phyloP scores from a whole-genome alignment of 2,113 vertebrate genomes.

The Pelmatolapia mariae region DNA sequence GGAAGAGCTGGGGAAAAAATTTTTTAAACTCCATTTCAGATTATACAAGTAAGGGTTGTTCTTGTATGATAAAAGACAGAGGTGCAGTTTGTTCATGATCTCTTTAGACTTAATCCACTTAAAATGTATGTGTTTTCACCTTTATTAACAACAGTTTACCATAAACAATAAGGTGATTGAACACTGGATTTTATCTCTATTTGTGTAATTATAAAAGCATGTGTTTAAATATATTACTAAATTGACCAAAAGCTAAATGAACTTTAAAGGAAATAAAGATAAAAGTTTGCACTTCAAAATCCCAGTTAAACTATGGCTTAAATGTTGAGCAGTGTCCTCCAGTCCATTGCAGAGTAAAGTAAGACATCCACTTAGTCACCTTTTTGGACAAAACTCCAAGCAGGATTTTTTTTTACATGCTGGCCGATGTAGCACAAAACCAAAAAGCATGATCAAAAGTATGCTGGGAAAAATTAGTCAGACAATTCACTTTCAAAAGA shows the following conservation, averaged over 20 bases:
- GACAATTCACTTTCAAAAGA: background rate
- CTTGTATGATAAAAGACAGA: background rate
- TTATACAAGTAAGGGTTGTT: background rate
- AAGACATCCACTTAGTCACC: background rate
- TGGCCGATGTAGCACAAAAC: background rate
- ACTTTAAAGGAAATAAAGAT: background rate
- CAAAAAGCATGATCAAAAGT: background rate
- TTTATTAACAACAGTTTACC: background rate
- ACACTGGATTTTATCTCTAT: background rate
- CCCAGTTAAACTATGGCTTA: background rate
- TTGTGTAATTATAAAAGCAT: background rate
- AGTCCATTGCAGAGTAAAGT: background rate
- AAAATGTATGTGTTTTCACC: background rate
- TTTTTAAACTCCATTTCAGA: background rate
- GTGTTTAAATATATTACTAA: background rate
- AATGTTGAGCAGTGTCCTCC: background rate
- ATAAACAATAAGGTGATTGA: background rate
- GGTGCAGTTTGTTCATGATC: background rate
- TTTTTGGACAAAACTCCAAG: background rate
- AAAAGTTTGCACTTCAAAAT: background rate
- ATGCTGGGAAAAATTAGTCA: background rate
- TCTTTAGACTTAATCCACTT: background rate
- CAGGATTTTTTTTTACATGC: background rate
- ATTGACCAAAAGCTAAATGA: background rate
- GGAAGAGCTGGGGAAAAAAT: rapidly evolving